Percentiles rank a stretch among this genome's conserved stretches.
Evolutionary conservation across 2,888 invertebrate species (phyloP).

Genomic region (Brenthis daphne): DNA sequence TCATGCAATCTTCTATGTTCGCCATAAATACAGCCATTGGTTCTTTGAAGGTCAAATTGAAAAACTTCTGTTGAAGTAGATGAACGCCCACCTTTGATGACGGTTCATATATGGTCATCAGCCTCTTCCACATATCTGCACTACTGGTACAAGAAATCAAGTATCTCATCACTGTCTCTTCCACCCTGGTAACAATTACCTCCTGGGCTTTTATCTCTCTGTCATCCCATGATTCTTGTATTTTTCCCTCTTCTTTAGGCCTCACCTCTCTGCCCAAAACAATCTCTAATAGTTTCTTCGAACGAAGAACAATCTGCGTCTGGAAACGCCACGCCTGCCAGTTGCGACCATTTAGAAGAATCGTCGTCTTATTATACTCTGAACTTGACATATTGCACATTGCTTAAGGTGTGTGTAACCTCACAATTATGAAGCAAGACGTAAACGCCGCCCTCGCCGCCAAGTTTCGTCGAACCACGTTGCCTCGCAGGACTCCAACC

Average conservation of each 20-base stretch:
- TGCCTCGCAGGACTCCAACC: slow-evolving; percentile 1
- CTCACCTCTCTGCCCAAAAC: neutral
- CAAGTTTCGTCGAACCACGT: neutral
- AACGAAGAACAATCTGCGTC: slow-evolving; percentile 4
- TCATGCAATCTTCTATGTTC: slow-evolving; percentile 45
- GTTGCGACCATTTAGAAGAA: slow-evolving; percentile 1
- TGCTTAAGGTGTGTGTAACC: neutral
- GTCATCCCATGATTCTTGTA: slow-evolving; percentile 35
- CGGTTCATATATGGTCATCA: slow-evolving; percentile 40
- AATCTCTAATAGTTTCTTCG: slow-evolving; percentile 12
- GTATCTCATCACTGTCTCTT: slow-evolving; percentile 43
- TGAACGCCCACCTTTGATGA: slow-evolving; percentile 46
- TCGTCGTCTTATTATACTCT: slow-evolving; percentile 1
- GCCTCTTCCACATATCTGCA: slow-evolving; percentile 47
- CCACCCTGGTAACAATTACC: slow-evolving; percentile 22
- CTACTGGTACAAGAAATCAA: slow-evolving; percentile 43
- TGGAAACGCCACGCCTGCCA: slow-evolving; percentile 1
- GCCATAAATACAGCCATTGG: slow-evolving; percentile 44
- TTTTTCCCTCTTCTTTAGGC: slow-evolving; percentile 6
- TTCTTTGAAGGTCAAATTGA: slow-evolving; percentile 27
- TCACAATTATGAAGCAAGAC: neutral
- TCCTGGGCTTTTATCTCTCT: slow-evolving; percentile 27
- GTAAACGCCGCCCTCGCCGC: neutral
- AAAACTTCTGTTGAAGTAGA: slow-evolving; percentile 46
- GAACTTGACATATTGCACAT: neutral